Conservation (phyloP, 2,113 vertebrate species). For the Excalfactoria chinensis region DNA sequence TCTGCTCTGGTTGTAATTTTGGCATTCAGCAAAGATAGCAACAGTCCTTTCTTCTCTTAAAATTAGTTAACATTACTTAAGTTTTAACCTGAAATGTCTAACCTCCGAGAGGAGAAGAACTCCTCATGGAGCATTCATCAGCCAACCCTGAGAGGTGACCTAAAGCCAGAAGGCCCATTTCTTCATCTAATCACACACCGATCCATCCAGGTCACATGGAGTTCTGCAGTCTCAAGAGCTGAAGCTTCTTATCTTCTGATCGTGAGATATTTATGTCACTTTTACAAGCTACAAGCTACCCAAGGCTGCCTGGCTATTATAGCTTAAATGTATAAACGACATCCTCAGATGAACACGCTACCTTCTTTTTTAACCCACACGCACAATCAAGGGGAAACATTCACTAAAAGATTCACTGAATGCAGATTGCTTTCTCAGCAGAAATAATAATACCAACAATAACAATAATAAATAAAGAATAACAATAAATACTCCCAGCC, state of each 20-base stretch:
- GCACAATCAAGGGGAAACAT: neutral
- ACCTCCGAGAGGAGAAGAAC: neutral
- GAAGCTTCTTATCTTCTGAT: neutral
- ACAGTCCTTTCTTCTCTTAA: neutral
- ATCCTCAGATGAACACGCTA: neutral
- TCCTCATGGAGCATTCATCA: neutral
- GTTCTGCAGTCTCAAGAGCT: neutral
- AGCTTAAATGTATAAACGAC: neutral
- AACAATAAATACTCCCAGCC: neutral
- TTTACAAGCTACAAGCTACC: neutral
- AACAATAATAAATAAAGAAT: neutral
- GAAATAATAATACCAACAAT: neutral
- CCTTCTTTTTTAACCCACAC: too few relatives aligned
- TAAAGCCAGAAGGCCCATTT: neutral
- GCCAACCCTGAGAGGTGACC: neutral
- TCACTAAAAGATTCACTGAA: neutral
- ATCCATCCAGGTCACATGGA: neutral
- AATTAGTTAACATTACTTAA: neutral
- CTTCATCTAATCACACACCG: neutral
- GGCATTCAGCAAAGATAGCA: neutral
- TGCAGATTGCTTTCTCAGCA: neutral
- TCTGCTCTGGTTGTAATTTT: neutral
- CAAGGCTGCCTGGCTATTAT: neutral
- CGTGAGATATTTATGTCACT: neutral
- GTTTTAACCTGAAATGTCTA: neutral